A percentile compares a stretch with the other conserved stretches of the same genome.
phyloP scores from a whole-genome alignment of 2,113 vertebrate genomes.

The Lucifuga dentata region DNA sequence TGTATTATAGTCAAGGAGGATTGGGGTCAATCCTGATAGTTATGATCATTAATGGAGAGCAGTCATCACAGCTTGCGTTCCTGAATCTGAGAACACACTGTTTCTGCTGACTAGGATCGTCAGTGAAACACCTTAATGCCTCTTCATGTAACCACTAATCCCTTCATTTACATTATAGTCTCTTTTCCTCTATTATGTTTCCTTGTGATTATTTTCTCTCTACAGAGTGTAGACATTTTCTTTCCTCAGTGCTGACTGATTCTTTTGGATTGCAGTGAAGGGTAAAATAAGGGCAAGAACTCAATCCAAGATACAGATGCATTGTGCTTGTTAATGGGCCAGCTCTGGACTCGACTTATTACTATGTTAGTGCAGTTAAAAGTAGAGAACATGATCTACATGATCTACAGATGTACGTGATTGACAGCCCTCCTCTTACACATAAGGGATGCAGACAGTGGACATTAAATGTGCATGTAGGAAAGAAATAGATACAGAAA shows the following conservation, averaged over 20 bases:
- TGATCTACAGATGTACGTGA: slow-evolving; percentile 53
- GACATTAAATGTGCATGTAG: slow-evolving; percentile 21
- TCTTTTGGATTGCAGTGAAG: slow-evolving; percentile 71
- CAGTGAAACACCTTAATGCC: slow-evolving; percentile 71
- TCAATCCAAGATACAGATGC: slow-evolving; percentile 54
- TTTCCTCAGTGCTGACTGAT: slow-evolving; percentile 56
- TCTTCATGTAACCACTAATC: slow-evolving; percentile 74
- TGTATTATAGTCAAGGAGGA: slow-evolving; percentile 37
- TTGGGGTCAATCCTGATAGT: slow-evolving; percentile 59
- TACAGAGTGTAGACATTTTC: slow-evolving; percentile 59
- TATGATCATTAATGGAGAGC: slow-evolving; percentile 68
- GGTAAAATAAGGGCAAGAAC: slow-evolving; percentile 68
- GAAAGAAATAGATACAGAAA: slow-evolving; percentile 35
- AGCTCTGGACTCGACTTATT: slow-evolving; percentile 51
- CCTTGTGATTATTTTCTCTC: slow-evolving; percentile 71
- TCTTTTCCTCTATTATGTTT: slow-evolving; percentile 60
- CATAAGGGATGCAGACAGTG: slow-evolving; percentile 27
- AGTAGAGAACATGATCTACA: slow-evolving; percentile 47
- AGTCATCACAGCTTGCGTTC: slow-evolving; percentile 57
- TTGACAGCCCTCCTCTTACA: slow-evolving; percentile 45
- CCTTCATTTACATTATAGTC: slow-evolving; percentile 68
- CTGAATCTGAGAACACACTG: slow-evolving; percentile 48
- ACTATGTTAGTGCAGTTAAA: slow-evolving; percentile 56
- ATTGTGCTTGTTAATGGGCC: slow-evolving; percentile 56
- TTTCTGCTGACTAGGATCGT: slow-evolving; percentile 66